A percentile compares a stretch with the other conserved stretches of the same genome.
Evolutionary conservation across 2,797 vertebrate species (phyloP).

Genomic region (Triplophysa bombifrons): DNA sequence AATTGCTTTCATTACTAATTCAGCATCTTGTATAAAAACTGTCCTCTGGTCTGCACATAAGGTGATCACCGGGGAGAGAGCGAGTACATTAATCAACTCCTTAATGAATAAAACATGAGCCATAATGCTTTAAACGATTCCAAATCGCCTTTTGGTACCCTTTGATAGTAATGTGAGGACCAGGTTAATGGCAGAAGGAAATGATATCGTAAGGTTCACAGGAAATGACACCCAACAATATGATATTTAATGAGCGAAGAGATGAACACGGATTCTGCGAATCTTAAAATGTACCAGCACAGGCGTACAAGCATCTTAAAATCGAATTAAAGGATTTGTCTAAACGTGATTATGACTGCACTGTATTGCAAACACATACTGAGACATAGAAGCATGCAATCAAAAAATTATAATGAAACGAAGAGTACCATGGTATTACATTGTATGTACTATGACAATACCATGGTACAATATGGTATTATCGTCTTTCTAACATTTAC

Average conservation of each 20-base stretch:
- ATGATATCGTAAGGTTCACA: conserved; percentile 14
- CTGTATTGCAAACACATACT: not conserved
- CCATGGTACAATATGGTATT: not conserved
- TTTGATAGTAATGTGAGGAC: conserved; percentile 27
- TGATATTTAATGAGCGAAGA: not conserved
- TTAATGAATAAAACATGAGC: conserved; percentile 50
- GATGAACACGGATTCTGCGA: not conserved
- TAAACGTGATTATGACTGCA: not conserved
- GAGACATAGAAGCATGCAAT: too few species aligned
- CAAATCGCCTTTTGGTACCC: conserved; percentile 43
- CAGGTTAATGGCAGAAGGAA: conserved; percentile 34
- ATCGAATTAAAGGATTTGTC: not conserved
- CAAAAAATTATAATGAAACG: too few species aligned
- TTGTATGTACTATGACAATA: too few species aligned
- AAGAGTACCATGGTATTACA: too few species aligned
- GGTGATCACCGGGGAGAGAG: conserved; percentile 46
- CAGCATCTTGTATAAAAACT: conserved; percentile 39
- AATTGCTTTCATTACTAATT: conserved; percentile 46
- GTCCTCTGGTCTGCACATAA: conserved; percentile 46
- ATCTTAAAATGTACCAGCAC: not conserved
- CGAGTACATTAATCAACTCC: conserved; percentile 45
- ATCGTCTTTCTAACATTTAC: not conserved
- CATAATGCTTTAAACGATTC: conserved; percentile 45
- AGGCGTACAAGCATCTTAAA: not conserved
- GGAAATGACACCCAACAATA: conserved; percentile 15